Evolutionary conservation across 2,113 vertebrate genomes (phyloP).

Genomic region (Seriola aureovittata): DNA sequence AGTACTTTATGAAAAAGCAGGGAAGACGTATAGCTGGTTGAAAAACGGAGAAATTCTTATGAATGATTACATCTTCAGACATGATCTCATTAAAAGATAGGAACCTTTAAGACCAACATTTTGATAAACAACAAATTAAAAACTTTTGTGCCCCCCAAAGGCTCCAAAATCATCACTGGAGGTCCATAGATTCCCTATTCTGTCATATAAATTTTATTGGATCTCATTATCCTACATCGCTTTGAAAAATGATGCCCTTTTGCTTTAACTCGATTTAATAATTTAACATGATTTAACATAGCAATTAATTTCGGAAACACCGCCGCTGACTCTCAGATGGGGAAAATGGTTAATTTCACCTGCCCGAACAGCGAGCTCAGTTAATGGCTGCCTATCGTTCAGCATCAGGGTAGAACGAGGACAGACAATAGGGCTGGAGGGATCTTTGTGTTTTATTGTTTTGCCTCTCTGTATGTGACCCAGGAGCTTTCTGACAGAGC

Average conservation of each 20-base stretch:
- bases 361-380: slow-evolving; percentile 28
- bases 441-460: slow-evolving; percentile 44
- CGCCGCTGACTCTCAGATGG: slow-evolving; percentile 28
- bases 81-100: not conserved
- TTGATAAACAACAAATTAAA: slow-evolving; percentile 12
- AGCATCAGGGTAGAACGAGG: slow-evolving; percentile 41
- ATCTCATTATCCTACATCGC: slow-evolving; percentile 43
- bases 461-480: slow-evolving; percentile 10
- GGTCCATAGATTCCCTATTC: slow-evolving; percentile 19
- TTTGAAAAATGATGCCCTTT: slow-evolving; percentile 55
- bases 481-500: slow-evolving; percentile 23
- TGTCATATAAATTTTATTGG: slow-evolving; percentile 53
- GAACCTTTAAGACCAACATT: not conserved
- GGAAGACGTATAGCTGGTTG: not conserved
- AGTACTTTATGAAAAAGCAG: not conserved
- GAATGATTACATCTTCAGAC: not conserved
- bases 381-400: slow-evolving; percentile 50
- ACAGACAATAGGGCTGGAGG: slow-evolving; percentile 25
- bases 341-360: slow-evolving; percentile 55
- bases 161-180: slow-evolving; percentile 30
- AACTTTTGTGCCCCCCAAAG: slow-evolving; percentile 10
- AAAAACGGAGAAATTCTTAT: not conserved
- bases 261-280: slow-evolving; percentile 37
- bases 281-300: slow-evolving; percentile 66
- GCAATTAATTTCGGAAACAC: slow-evolving; percentile 55